Conservation (phyloP, 2,888 invertebrate genomes). For the Amblyteles armatorius region DNA sequence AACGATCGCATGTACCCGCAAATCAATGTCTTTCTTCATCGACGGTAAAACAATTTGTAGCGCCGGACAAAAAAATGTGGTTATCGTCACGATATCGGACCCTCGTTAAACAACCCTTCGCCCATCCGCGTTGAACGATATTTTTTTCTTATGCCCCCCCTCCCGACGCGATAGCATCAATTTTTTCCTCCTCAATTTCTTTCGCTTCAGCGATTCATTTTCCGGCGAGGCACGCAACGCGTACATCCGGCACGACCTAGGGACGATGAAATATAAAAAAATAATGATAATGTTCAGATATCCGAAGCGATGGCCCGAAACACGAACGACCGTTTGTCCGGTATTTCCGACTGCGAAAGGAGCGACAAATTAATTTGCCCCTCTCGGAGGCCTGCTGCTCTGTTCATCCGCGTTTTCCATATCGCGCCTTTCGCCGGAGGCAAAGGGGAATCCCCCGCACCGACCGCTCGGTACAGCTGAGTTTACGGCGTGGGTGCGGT, state of each 20-base stretch:
- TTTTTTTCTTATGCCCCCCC: background rate
- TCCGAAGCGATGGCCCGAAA: constrained; percentile 8
- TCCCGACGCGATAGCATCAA: background rate
- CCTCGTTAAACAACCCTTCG: background rate
- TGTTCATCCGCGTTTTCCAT: constrained; percentile 52
- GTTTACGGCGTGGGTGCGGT: constrained; percentile 64
- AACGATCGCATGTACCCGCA: too few relatives aligned
- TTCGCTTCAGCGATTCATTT: constrained; percentile 8
- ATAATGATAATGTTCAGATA: background rate
- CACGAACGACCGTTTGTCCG: background rate
- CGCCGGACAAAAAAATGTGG: background rate
- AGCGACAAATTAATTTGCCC: constrained; percentile 46
- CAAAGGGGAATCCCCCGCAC: constrained; percentile 50
- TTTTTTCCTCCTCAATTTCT: background rate
- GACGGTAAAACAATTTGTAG: background rate
- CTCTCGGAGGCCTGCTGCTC: constrained; percentile 11
- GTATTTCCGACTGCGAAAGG: constrained; percentile 1
- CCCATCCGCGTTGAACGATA: background rate
- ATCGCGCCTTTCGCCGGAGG: background rate
- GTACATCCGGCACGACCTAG: background rate
- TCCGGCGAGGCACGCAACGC: constrained; percentile 7
- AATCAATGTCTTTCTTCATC: background rate
- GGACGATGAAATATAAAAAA: background rate
- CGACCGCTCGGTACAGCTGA: constrained; percentile 67
- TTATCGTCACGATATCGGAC: background rate